Evolutionary conservation across 2,888 invertebrate genomes (phyloP), one percentile per base, ranked within the genome.

Genomic region (Sinhomidia bicolor): DNA sequence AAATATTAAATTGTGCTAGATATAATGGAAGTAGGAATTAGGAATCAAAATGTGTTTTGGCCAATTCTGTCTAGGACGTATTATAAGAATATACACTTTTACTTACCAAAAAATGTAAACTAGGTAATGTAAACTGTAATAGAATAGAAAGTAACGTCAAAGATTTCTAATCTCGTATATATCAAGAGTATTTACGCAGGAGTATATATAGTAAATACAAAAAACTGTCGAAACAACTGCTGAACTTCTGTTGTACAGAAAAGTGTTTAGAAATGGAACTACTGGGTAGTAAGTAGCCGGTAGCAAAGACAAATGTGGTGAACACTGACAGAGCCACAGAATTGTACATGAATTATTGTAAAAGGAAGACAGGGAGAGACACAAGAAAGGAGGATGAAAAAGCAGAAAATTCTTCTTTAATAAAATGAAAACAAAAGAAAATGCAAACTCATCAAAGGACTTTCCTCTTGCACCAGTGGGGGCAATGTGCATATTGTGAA

Each of bases 361-460:
- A 71, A 26, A 47, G 47, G 20, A 74, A 83, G 71, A 54, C 17
- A 23, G 17, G 29, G 62, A 36, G 14, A 41, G 20, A 44, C 10
- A 44, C 51, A 62, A 54, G 36, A 36, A 36, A 54, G 54, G 26
- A 68, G 68, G 68, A 79, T 85, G 85, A 85, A 36, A 41, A 79
- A 4, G 85, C 68, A 85, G 23, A 85, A 76, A 78, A 76, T 60
- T 17, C 36, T 60, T 57, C 76, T 71, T 76, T 79, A 68, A 79
- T 79, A 85, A 79, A 85, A 85, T 62, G 85, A 85, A 84, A 85
- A 85, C 85, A 85, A 85, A 82, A 78, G 78, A 68, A 79, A 68
- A 29, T 85, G 85, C 85, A 54, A 26, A 65, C 68, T 85, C 85
- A 85, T 85, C 68, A 32, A 47, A 78, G 84, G 84, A 85, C 62